Base-by-base conservation (phyloP, 2,888 invertebrate species). In the Dolichopus griseipennis region DNA sequence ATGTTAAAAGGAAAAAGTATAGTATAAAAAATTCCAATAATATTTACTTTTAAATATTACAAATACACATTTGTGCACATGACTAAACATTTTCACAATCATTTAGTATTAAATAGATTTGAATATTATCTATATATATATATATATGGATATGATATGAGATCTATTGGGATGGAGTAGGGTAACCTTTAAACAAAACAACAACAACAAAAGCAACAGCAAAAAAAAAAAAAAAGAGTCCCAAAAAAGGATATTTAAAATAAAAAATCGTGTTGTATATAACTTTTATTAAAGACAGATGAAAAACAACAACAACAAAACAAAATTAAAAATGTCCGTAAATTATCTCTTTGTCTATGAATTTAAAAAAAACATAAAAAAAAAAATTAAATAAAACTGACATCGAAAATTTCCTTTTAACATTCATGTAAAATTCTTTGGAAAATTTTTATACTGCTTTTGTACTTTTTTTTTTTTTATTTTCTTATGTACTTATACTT, bases 331-430 rank as follows among this genome's bases (percentile, higher is more conserved):
- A 52, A 52, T 52, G 52, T 52, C 52, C 52, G 52, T 52, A 52
- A 52, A 52, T 52, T 52, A 52, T 52, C 52, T 52, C 52, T 52
- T 52, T 52, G 52, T 52, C 52, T 52, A 52, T 52, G 52, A 52
- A 52, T 52, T 52, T 52, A 18, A 52, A 52, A 52, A 27, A n/a
- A n/a, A n/a, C n/a, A n/a, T n/a, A n/a, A n/a, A n/a, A n/a, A n/a
- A n/a, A n/a, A n/a, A n/a, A n/a, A n/a, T n/a, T n/a, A n/a, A n/a
- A n/a, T n/a, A n/a, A n/a, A 52, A 52, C 18, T 52, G 52, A 52
- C 52, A 52, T 18, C n/a, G 52, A 52, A 52, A 52, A 52, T 52
- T 52, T 52, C 52, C 52, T 52, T 52, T 52, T 52, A 52, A 52
- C 52, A 52, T 52, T 52, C 52, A 52, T 52, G 18, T 52, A 15